Evolutionary conservation across 2,797 vertebrate genomes (phyloP).

Genomic region (Danio aesculapii): DNA sequence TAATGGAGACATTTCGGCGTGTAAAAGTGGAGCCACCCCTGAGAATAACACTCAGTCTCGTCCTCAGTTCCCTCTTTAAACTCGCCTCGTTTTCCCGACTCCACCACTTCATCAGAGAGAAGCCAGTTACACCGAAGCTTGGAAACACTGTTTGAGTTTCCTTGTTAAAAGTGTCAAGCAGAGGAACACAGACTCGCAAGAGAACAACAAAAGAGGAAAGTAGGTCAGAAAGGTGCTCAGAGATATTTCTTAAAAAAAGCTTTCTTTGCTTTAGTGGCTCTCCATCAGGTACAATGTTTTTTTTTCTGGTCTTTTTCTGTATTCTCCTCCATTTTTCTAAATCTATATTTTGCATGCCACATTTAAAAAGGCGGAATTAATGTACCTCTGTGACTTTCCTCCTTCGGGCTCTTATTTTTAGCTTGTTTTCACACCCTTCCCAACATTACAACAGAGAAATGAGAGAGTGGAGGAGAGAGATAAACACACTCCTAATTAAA

Average conservation of each 20-base stretch:
- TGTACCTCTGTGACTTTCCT: slow-evolving; percentile 60
- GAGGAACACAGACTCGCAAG: slow-evolving; percentile 9
- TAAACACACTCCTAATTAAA: slow-evolving; percentile 80
- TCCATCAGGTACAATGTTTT: slow-evolving; percentile 53
- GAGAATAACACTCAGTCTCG: slow-evolving; percentile 29
- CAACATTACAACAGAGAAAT: slow-evolving; percentile 64
- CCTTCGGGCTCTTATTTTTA: slow-evolving; percentile 76
- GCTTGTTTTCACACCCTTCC: slow-evolving; percentile 72
- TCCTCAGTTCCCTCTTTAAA: slow-evolving; percentile 26
- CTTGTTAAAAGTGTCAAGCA: slow-evolving; percentile 28
- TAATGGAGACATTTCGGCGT: not conserved
- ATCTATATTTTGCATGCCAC: slow-evolving; percentile 49
- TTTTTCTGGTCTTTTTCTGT: not conserved
- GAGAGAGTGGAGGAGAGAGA: slow-evolving; percentile 69
- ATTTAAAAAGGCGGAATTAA: slow-evolving; percentile 64
- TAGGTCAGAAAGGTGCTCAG: slow-evolving; percentile 75
- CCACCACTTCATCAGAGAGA: slow-evolving; percentile 5
- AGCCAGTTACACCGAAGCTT: not conserved
- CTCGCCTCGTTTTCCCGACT: not conserved
- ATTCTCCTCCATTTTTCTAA: slow-evolving; percentile 37
- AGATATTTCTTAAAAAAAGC: slow-evolving; percentile 66
- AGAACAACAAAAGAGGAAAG: slow-evolving; percentile 63
- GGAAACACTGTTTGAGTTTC: slow-evolving; percentile 18
- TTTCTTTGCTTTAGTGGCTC: slow-evolving; percentile 53
- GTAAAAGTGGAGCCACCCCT: not conserved